Percentiles rank a stretch among this genome's conserved stretches.
Evolutionary conservation across 2,888 invertebrate genomes (phyloP).

Genomic region (Drosophila demipolita): DNA sequence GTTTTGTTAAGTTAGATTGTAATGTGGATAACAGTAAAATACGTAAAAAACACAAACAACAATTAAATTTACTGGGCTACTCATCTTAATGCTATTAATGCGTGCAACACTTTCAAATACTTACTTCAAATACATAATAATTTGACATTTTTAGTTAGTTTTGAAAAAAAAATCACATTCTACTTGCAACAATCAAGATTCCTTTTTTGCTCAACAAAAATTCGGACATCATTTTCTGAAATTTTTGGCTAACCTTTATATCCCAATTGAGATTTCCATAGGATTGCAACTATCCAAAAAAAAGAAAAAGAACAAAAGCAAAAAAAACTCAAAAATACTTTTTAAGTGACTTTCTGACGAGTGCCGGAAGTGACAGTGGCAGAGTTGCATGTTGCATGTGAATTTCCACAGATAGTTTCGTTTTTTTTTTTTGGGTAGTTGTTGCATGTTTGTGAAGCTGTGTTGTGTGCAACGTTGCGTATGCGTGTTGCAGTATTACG

Average conservation of each 20-base stretch:
- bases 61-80: no score
- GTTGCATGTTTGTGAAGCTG: background rate
- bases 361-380: background rate
- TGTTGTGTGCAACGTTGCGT: conserved; percentile 47
- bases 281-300: conserved; percentile 16
- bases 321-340: conserved; percentile 17
- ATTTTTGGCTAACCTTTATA: background rate
- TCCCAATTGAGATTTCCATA: background rate
- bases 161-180: background rate
- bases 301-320: background rate
- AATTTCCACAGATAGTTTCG: conserved; percentile 8
- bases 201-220: background rate
- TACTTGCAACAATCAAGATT: background rate
- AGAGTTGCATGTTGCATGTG: background rate
- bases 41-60: no score
- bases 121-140: background rate
- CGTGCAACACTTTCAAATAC: background rate
- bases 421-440: background rate
- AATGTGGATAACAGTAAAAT: no score
- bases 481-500: conserved; percentile 55
- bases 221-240: background rate
- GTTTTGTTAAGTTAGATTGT: no score
- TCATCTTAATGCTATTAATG: background rate
- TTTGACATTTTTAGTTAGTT: background rate
- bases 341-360: conserved; percentile 33